Base-by-base conservation (phyloP, 2,888 invertebrate genomes). In the Cantharis rustica region DNA sequence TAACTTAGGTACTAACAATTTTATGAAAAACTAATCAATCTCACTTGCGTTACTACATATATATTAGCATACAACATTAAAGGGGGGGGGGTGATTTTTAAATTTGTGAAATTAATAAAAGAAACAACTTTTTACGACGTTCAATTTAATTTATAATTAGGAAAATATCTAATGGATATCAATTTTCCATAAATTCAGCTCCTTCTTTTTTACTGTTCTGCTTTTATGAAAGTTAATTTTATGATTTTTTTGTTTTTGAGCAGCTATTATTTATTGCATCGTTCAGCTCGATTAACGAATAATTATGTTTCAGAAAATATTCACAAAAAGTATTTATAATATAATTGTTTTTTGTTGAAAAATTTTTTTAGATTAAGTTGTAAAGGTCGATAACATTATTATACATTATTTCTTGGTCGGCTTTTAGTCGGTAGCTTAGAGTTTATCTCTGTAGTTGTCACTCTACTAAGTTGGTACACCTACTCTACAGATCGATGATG, bases 391-490 rank as follows among this genome's bases (percentile, higher is more conserved):
- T 66, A 71, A 23, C 62, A 71, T 23, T 71, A 62, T 71, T 47
- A 47, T 71, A 47, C 61, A 71, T 71, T 71, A 63, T 73, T 68
- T 61, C 23, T 68, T 27, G 61, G 66, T 73, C 61, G 68, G 68
- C 66, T 73, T 73, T 73, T 23, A 61, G 74, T 73, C 76, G 74
- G 77, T 77, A 77, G 77, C 74, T 73, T 69, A 23, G 73, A 62
- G 68, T 71, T 77, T 77, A 77, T 74, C 76, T 72, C 75, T 62
- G 61, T 26, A 72, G 31, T 74, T 77, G 77, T 77, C 77, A 77
- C 77, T 66, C 73, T 61, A 69, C 71, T 73, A 64, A 70, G 71
- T 74, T 68, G 47, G 63, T 74, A 74, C 77, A 74, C 77, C 78
- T 73, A 74, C 73, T 72, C 20, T 62, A 74, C 62, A 77, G 73